phyloP scores from a whole-genome alignment of 1,140 invertebrate genomes.

The Galleria mellonella region DNA sequence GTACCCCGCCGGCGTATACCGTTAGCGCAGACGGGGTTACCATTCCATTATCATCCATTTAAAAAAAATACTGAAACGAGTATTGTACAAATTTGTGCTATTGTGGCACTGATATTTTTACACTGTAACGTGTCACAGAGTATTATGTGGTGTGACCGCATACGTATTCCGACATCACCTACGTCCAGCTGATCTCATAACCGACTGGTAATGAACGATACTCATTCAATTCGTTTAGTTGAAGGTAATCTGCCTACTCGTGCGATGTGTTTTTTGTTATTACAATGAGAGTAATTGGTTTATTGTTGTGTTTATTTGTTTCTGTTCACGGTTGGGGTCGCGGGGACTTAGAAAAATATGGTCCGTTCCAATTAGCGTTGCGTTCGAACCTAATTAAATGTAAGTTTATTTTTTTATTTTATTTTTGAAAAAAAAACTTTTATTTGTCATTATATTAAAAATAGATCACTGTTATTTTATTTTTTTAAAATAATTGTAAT shows the following conservation, averaged over 20 bases:
- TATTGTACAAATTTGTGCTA: too few species aligned
- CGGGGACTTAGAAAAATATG: slow-evolving; percentile 55
- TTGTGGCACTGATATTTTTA: too few species aligned
- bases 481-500: too few species aligned
- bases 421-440: too few species aligned
- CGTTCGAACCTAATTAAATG: slow-evolving; percentile 55
- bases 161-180: background rate
- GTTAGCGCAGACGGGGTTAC: too few species aligned
- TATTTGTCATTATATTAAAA: too few species aligned
- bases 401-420: slow-evolving; percentile 29
- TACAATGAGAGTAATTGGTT: slow-evolving; percentile 23
- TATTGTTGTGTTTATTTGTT: slow-evolving; percentile 21
- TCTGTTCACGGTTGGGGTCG: slow-evolving; percentile 23
- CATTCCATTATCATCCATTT: too few species aligned
- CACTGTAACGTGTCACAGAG: too few species aligned
- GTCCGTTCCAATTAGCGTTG: slow-evolving; percentile 47
- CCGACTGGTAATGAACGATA: background rate
- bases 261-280: background rate
- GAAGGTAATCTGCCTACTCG: background rate
- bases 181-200: background rate
- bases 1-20: too few species aligned
- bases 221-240: slow-evolving; percentile 1
- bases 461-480: too few species aligned
- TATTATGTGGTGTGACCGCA: background rate
- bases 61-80: too few species aligned